Conservation (phyloP, 2,113 vertebrate species). For the Psilopsiagon aymara region DNA sequence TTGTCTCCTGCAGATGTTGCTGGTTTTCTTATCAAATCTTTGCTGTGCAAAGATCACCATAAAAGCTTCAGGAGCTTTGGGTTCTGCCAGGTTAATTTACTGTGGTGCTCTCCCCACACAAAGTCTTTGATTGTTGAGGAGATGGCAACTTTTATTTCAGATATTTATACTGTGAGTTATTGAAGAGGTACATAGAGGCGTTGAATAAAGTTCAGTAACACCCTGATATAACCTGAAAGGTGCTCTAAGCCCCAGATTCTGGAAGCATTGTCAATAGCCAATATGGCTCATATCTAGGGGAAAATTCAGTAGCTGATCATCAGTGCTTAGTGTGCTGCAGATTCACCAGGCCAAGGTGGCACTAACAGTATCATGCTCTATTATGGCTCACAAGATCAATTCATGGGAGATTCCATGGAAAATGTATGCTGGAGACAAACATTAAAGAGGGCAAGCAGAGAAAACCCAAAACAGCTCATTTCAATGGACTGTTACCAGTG, state of each 20-base stretch:
- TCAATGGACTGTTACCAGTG: not conserved
- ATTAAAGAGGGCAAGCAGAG: not conserved
- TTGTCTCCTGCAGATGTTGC: not conserved
- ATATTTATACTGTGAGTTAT: not conserved
- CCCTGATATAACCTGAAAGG: not conserved
- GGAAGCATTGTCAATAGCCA: not conserved
- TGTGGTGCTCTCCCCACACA: fast-evolving
- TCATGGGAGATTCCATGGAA: not conserved
- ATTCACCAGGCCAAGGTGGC: not conserved
- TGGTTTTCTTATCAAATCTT: not conserved
- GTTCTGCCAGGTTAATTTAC: not conserved
- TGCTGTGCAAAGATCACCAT: fast-evolving
- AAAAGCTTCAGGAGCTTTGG: not conserved
- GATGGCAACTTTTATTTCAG: not conserved
- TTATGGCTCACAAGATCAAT: not conserved
- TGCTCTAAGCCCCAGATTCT: not conserved
- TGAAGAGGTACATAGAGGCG: not conserved
- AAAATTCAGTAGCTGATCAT: not conserved
- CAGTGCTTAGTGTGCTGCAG: not conserved
- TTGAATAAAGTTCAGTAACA: not conserved
- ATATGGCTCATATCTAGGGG: not conserved
- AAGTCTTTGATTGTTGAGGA: not conserved
- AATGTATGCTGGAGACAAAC: not conserved
- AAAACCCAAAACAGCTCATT: not conserved
- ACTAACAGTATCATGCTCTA: not conserved